Evolutionary conservation across 2,797 vertebrate species (phyloP).

Genomic region (Caiman crocodilus): DNA sequence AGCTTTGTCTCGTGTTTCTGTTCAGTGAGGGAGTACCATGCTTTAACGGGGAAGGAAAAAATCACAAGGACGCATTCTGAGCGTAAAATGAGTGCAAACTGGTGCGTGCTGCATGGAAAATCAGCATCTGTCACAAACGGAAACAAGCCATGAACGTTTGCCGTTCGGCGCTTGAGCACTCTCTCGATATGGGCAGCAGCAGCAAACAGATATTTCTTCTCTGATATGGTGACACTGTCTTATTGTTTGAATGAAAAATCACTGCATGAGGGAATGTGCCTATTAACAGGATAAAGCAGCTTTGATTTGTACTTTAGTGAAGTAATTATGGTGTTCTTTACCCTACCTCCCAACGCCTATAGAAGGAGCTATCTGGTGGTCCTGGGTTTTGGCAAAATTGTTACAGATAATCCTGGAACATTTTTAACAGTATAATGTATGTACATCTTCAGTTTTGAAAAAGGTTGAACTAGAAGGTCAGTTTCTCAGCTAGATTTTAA

Average conservation of each 20-base stretch:
- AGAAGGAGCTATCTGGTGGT: neutral
- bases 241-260: neutral
- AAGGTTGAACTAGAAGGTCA: rapidly evolving
- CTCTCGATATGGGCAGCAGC: neutral
- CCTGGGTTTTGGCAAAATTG: neutral
- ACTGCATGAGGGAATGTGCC: neutral
- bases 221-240: neutral
- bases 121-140: constrained; percentile 50
- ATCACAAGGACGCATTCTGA: constrained; percentile 41
- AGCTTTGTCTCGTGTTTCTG: neutral
- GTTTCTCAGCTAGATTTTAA: neutral
- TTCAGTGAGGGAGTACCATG: neutral
- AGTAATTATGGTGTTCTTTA: neutral
- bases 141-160: constrained; percentile 37
- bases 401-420: neutral
- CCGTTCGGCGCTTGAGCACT: constrained; percentile 28
- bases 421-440: rapidly evolving
- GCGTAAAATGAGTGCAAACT: constrained; percentile 36
- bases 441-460: neutral
- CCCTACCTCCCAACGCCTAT: neutral
- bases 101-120: neutral
- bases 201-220: neutral
- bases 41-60: constrained; percentile 17
- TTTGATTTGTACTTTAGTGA: neutral
- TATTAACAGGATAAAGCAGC: neutral